phyloP scores from a whole-genome alignment of 2,113 vertebrate genomes.

The Capreolus pygargus region DNA sequence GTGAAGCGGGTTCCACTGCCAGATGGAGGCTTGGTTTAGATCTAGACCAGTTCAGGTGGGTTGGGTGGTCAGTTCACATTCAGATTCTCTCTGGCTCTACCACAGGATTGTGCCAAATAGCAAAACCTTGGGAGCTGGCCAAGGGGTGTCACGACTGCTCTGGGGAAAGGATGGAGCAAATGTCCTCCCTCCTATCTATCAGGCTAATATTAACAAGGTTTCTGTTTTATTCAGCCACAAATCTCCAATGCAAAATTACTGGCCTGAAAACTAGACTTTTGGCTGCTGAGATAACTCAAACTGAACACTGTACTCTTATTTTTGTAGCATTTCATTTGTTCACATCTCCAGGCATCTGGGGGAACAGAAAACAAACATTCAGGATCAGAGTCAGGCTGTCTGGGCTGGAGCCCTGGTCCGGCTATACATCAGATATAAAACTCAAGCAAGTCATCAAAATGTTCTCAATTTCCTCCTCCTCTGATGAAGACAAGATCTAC shows the following conservation, averaged over 20 bases:
- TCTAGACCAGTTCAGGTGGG: neutral
- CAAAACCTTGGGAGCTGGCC: neutral
- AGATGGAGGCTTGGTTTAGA: neutral
- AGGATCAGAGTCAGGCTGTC: neutral
- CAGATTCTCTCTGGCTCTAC: neutral
- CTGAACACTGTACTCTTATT: constrained; percentile 18
- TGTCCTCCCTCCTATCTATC: neutral
- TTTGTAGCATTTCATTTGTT: neutral
- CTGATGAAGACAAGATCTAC: neutral
- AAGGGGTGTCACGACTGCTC: neutral
- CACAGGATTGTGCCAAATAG: neutral
- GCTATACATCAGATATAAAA: neutral
- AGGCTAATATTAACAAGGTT: neutral
- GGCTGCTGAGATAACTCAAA: neutral
- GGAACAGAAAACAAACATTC: neutral
- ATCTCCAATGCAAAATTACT: neutral
- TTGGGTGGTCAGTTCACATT: neutral
- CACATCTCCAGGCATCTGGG: constrained; percentile 10
- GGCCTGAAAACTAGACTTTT: neutral
- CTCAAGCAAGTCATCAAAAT: neutral
- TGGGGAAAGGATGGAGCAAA: neutral
- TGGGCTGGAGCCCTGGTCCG: neutral
- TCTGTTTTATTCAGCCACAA: neutral
- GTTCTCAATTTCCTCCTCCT: neutral
- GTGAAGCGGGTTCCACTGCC: neutral